Base-by-base conservation (phyloP, 1,140 invertebrate species). In the Calephelis virginiensis region DNA sequence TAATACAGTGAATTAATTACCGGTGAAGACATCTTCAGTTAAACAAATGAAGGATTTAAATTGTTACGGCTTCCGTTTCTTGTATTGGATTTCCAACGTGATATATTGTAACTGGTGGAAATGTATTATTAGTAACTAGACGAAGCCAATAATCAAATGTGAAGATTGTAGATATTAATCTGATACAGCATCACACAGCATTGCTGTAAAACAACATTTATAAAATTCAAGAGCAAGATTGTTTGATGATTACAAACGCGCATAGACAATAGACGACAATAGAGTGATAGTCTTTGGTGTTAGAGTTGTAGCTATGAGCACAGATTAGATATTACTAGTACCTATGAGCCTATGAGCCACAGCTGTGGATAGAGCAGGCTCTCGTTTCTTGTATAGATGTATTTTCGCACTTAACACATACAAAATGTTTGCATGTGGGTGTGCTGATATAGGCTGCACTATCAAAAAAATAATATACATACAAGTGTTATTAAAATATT, bases 21-120 rank as follows among this genome's bases (percentile, higher is more conserved):
- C 78, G 82, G 82, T 66, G 82, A 83, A 75, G 82, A 83, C 84
- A 86, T 86, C 73, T 67, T 79, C 63, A 53, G 45, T 61, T 64
- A 64, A 37, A 59, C 28, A 64, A 62, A 47, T 40, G 38, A 64
- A 49, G 61, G 12, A 64, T 40, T 40, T 62, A 62, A 56, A 64
- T 59, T 47, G 46, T 40, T 48, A 60, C 43, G 45, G 28, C 13
- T 64, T 60, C 53, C 12, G 53, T 37, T 37, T 10, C 28, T 12
- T 37, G 53, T n/a, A 17, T 56, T 56, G 17, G 37, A n/a, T 37
- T 8, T 28, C 17, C 11, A 56, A 7, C 10, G 28, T n/a, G 6
- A 12, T 38, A 37, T 37, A 56, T 43, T 38, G 37, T 28, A 37
- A 56, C 5, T 7, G 5, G 17, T 56, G 14, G 12, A 56, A 9